Evolutionary conservation across 2,797 vertebrate species (phyloP).

Genomic region (Triplophysa yarkandensis): DNA sequence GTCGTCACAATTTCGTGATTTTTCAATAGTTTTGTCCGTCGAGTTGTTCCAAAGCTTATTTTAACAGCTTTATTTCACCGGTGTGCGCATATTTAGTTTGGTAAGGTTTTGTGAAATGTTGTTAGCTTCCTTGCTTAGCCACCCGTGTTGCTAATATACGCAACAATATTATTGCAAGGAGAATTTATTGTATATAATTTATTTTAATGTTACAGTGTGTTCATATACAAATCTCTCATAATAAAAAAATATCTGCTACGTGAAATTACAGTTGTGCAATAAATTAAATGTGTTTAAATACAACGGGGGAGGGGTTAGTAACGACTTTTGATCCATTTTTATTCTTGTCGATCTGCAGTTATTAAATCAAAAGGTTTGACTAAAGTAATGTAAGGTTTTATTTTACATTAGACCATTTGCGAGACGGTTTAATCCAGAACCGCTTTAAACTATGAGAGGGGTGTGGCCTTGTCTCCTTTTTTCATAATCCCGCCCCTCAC

Average conservation of each 20-base stretch:
- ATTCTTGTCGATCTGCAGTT: no score
- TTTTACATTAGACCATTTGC: no score
- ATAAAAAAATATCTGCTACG: background rate
- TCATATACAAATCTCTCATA: background rate
- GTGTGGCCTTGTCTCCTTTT: no score
- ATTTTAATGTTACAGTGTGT: no score
- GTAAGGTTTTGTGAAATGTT: background rate
- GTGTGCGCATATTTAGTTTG: background rate
- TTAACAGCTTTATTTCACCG: background rate
- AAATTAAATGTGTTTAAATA: background rate
- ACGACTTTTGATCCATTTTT: no score
- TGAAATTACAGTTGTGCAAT: background rate
- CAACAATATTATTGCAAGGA: background rate
- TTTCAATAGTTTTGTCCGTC: background rate
- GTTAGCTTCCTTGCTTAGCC: slow-evolving; percentile 23
- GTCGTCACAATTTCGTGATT: background rate
- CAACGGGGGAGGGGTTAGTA: no score
- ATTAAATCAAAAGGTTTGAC: no score
- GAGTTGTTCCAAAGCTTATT: background rate
- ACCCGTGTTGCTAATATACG: background rate
- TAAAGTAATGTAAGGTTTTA: no score
- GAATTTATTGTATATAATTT: background rate
- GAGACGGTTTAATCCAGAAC: no score
- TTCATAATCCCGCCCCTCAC: no score
- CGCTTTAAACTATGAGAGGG: no score